phyloP scores from a whole-genome alignment of 2,888 invertebrate genomes.

The Clostera curtula region DNA sequence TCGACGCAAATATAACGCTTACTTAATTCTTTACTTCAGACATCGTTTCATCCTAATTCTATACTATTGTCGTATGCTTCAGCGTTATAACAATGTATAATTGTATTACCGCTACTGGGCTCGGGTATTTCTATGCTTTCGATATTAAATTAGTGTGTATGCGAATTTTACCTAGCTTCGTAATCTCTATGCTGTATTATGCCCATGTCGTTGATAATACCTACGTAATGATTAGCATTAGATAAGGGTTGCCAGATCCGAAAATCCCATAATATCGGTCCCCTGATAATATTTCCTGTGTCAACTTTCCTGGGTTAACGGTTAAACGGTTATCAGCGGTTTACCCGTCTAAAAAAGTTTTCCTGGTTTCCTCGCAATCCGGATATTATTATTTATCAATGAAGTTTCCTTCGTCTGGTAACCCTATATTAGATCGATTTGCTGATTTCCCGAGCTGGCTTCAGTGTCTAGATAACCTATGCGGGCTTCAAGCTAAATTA shows the following conservation, averaged over 20 bases:
- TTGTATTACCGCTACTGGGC: constrained; percentile 66
- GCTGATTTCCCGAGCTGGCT: constrained; percentile 71
- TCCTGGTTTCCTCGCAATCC: too few relatives aligned
- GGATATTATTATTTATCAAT: too few relatives aligned
- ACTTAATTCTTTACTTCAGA: constrained; percentile 59
- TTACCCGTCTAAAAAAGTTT: too few relatives aligned
- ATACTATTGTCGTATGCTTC: constrained; percentile 71
- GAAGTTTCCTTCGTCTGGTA: too few relatives aligned
- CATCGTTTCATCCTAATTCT: constrained; percentile 65
- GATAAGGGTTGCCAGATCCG: too few relatives aligned
- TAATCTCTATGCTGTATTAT: constrained; percentile 72
- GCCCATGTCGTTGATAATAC: constrained; percentile 68
- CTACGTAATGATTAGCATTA: constrained; percentile 64
- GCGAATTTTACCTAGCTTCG: constrained; percentile 70
- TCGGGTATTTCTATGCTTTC: constrained; percentile 74
- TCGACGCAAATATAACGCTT: constrained; percentile 64
- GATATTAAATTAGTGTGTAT: constrained; percentile 73
- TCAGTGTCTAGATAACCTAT: constrained; percentile 72
- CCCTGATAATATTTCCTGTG: too few relatives aligned
- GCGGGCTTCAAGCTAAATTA: constrained; percentile 71
- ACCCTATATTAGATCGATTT: constrained; percentile 68
- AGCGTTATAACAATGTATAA: constrained; percentile 68
- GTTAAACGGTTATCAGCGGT: too few relatives aligned
- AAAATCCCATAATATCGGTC: too few relatives aligned
- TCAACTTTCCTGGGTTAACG: too few relatives aligned